A percentile compares a stretch with the other conserved stretches of the same genome.
phyloP scores from a whole-genome alignment of 2,113 vertebrate species.

The Dipodomys spectabilis region DNA sequence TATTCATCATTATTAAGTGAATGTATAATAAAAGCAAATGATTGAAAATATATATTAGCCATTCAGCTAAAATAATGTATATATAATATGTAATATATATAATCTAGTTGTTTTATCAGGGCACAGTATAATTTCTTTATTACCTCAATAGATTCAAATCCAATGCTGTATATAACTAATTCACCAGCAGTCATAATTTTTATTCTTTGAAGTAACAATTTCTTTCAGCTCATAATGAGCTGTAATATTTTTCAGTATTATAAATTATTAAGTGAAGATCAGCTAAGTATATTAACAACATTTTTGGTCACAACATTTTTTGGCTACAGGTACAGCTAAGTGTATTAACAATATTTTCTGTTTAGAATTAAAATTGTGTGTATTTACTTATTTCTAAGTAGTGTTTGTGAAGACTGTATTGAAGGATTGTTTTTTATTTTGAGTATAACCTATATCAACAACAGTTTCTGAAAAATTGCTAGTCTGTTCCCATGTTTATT shows the following conservation, averaged over 20 bases:
- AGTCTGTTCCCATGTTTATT: not conserved
- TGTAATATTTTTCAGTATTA: not conserved
- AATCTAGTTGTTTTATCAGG: not conserved
- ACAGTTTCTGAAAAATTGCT: conserved; percentile 46
- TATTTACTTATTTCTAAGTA: not conserved
- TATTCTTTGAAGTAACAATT: conserved; percentile 37
- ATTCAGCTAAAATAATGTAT: too few species aligned
- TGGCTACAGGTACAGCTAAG: not conserved
- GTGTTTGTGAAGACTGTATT: not conserved
- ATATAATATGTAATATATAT: not conserved
- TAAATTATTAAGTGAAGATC: conserved; percentile 39
- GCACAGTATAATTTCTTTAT: not conserved
- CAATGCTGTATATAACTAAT: not conserved
- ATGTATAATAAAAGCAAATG: conserved; percentile 15
- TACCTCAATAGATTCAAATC: conserved; percentile 29
- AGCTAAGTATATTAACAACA: conserved; percentile 7
- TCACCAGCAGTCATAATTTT: conserved; percentile 41
- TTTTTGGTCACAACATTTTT: not conserved
- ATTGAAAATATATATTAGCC: too few species aligned
- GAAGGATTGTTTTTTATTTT: conserved; percentile 15
- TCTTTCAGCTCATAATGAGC: not conserved
- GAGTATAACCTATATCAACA: conserved; percentile 19
- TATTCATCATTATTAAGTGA: conserved; percentile 27
- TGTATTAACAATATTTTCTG: not conserved
- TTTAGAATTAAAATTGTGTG: not conserved